Base-by-base conservation (phyloP, 2,113 vertebrate species). In the Epinephelus lanceolatus region DNA sequence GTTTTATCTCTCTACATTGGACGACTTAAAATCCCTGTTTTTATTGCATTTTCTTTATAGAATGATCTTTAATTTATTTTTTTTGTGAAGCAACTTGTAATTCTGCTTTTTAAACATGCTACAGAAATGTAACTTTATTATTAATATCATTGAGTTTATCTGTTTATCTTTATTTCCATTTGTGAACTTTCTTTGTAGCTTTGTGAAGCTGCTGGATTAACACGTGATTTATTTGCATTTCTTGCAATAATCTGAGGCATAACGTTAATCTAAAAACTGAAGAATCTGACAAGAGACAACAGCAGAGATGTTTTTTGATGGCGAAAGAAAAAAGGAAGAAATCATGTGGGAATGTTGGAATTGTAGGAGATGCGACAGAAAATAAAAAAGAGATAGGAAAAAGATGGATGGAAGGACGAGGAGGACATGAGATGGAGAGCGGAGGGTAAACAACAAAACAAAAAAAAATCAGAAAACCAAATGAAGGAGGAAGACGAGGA, bases 401-500 rank as follows among this genome's bases (percentile, higher is more conserved):
- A 40, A 11, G 25, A 51, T 4, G 49, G 73, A 62, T 52, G 6
- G 5, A 66, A 30, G 30, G 11, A 70, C 11, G 40, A 63, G 33
- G 9, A 13, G 9, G 57, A 66, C 57, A 0, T 11, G 71, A 23
- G 42, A 33, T 10, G 11, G 12, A 18, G 45, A 12, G 5, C 12
- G 10, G 4, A 25, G 27, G 14, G 61, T 12, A 69, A 5, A 25
- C 74, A 61, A 78, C 42, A 65, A 79, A 63, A 5, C 52, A 60
- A 59, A 83, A 72, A 72, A 84, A 87, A 90, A 42, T 62, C 60
- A 73, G 76, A 83, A 76, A 86, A 71, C 63, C 57, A 78, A 85
- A 76, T 70, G 63, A 71, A 81, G 59, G 90, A 79, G 78, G 88
- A 96, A 81, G 88, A 91, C 74, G 81, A 94, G 81, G 85, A 87